Conservation (phyloP, 1,140 invertebrate species). For the Wiebesia pumilae region DNA sequence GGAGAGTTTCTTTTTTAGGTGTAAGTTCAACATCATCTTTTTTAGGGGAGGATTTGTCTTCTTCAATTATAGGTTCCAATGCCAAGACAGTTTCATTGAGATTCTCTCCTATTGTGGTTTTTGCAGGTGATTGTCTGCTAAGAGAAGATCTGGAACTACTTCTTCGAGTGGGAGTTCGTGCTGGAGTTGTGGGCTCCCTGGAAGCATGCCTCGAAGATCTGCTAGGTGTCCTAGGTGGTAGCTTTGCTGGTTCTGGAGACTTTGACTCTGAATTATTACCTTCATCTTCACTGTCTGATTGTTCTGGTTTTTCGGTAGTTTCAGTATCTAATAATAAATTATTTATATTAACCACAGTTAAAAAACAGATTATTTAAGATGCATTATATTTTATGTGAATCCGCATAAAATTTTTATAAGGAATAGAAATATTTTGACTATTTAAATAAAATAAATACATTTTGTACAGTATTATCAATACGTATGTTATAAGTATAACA, state of each 20-base stretch:
- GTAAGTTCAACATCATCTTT: conserved; percentile 4
- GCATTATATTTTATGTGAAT: too few species aligned
- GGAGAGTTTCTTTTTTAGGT: conserved; percentile 22
- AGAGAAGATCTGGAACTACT: conserved; percentile 53
- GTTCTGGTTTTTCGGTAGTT: conserved; percentile 56
- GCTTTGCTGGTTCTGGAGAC: conserved; percentile 59
- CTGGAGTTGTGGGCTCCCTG: conserved; percentile 57
- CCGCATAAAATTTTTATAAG: too few species aligned
- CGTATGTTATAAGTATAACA: too few species aligned
- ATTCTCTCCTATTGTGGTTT: conserved; percentile 58
- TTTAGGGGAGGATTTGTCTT: conserved; percentile 44
- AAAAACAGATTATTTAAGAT: too few species aligned
- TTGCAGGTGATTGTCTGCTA: conserved; percentile 59
- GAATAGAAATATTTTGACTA: too few species aligned
- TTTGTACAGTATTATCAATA: too few species aligned
- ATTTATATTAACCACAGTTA: neutral
- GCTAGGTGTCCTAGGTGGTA: conserved; percentile 63
- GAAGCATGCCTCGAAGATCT: conserved; percentile 64
- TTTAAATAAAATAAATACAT: too few species aligned
- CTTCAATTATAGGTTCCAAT: conserved; percentile 57
- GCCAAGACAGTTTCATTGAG: conserved; percentile 51
- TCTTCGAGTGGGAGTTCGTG: conserved; percentile 62
- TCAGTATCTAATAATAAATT: conserved; percentile 21
- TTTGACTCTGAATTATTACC: conserved; percentile 44
- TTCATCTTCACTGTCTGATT: conserved; percentile 54